Evolutionary conservation across 2,888 invertebrate species (phyloP).

Genomic region (Amblyjoppa proteus): DNA sequence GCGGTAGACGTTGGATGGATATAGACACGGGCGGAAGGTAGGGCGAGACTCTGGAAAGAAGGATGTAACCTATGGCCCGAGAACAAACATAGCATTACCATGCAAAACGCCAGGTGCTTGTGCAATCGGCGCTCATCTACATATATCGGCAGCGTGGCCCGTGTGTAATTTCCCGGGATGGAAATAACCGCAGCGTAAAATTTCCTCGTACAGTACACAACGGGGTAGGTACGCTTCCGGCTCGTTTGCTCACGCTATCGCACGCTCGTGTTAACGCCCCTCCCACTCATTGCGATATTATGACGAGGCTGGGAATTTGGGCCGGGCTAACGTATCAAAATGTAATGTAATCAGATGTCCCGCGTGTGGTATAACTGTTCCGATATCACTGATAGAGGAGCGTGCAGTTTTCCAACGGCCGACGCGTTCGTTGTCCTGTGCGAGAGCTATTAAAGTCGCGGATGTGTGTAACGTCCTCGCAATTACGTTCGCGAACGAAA

Average conservation of each 20-base stretch:
- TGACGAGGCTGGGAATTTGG: conserved; percentile 48
- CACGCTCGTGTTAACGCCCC: conserved; percentile 12
- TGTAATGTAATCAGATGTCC: conserved; percentile 54
- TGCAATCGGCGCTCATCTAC: conserved; percentile 41
- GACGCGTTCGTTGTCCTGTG: conserved; percentile 27
- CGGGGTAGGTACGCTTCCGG: conserved; percentile 37
- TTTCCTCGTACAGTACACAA: conserved; percentile 48
- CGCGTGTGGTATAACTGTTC: conserved; percentile 16
- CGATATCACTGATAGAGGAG: conserved; percentile 16
- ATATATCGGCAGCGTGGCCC: conserved; percentile 16
- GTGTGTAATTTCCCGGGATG: conserved; percentile 55
- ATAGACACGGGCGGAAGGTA: background rate
- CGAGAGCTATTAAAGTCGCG: conserved; percentile 42
- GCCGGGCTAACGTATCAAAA: conserved; percentile 49
- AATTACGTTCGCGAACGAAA: conserved; percentile 52
- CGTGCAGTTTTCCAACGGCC: conserved; percentile 1
- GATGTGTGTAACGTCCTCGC: conserved; percentile 47
- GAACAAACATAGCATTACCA: conserved; percentile 63
- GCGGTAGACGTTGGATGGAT: background rate
- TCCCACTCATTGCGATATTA: conserved; percentile 38
- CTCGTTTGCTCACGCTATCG: conserved; percentile 49
- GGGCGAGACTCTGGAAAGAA: background rate
- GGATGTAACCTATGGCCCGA: conserved; percentile 28
- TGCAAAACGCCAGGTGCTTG: conserved; percentile 48
- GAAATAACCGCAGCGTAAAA: conserved; percentile 57